phyloP scores from a whole-genome alignment of 2,888 invertebrate species.

The Noctua comes region DNA sequence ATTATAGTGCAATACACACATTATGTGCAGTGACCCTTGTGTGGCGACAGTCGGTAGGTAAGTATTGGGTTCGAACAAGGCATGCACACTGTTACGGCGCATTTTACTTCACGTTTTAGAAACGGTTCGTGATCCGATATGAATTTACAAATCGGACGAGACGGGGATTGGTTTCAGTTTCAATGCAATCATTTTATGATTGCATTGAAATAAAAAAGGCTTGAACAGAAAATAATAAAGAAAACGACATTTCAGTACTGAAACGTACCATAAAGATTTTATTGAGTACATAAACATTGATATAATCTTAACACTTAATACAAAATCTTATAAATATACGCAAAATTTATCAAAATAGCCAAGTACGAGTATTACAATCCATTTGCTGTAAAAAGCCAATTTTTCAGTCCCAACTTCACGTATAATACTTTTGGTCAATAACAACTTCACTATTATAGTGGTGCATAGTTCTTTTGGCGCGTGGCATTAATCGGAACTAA shows the following conservation, averaged over 20 bases:
- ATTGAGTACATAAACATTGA: conserved; percentile 11
- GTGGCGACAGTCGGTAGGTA: background rate
- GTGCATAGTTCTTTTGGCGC: background rate
- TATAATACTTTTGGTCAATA: background rate
- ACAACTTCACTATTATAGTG: background rate
- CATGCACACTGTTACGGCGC: background rate
- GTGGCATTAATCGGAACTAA: background rate
- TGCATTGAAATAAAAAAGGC: background rate
- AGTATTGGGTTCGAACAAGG: background rate
- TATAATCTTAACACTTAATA: background rate
- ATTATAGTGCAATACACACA: background rate
- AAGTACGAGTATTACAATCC: background rate
- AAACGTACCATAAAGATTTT: conserved; percentile 19
- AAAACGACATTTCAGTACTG: conserved; percentile 23
- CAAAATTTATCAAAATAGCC: background rate
- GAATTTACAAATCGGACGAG: too few species aligned
- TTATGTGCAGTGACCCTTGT: background rate
- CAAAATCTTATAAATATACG: conserved; percentile 12
- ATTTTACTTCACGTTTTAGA: background rate
- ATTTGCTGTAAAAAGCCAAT: background rate
- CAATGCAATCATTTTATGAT: too few species aligned
- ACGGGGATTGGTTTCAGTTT: too few species aligned
- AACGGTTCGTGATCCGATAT: background rate
- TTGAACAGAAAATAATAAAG: background rate
- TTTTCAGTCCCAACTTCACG: background rate